A percentile compares a stretch with the other conserved stretches of the same genome.
Conservation (phyloP, 1,140 invertebrate species). For the Aphidius gifuensis region DNA sequence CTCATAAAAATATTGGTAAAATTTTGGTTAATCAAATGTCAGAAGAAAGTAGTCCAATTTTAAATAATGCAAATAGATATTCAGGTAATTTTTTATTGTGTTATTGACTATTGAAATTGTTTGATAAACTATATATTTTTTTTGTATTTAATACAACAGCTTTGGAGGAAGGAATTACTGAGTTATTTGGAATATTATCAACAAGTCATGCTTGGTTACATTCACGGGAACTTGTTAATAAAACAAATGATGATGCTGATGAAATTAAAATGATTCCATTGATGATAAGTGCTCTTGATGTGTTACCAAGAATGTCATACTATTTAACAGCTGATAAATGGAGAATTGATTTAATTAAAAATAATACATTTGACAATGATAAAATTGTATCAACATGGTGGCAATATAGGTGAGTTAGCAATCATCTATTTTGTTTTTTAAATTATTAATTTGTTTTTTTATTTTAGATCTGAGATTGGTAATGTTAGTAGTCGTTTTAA, state of each 20-base stretch:
- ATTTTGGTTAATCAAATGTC: constrained; percentile 55
- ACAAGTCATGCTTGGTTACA: constrained; percentile 42
- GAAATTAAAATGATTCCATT: constrained; percentile 36
- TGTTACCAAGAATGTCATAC: constrained; percentile 55
- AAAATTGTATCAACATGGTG: constrained; percentile 45
- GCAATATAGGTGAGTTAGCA: constrained; percentile 51
- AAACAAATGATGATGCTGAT: constrained; percentile 27
- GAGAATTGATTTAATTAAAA: constrained; percentile 58
- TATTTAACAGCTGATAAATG: constrained; percentile 61
- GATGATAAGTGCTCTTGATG: constrained; percentile 42
- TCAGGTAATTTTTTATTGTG: constrained; percentile 49
- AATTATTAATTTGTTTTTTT: neutral
- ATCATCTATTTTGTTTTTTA: constrained; percentile 6
- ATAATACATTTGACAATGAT: constrained; percentile 41
- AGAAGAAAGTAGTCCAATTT: constrained; percentile 54
- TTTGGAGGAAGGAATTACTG: constrained; percentile 40
- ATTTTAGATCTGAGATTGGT: constrained; percentile 38
- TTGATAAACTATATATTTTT: constrained; percentile 8
- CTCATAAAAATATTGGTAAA: constrained; percentile 58
- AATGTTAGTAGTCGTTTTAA: constrained; percentile 23
- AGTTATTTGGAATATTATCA: constrained; percentile 43
- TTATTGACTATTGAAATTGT: constrained; percentile 9
- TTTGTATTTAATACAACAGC: constrained; percentile 25
- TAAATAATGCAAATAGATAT: constrained; percentile 58
- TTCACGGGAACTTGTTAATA: constrained; percentile 31